Base-by-base conservation (phyloP, 2,797 vertebrate species). In the Gambelia wislizenii region DNA sequence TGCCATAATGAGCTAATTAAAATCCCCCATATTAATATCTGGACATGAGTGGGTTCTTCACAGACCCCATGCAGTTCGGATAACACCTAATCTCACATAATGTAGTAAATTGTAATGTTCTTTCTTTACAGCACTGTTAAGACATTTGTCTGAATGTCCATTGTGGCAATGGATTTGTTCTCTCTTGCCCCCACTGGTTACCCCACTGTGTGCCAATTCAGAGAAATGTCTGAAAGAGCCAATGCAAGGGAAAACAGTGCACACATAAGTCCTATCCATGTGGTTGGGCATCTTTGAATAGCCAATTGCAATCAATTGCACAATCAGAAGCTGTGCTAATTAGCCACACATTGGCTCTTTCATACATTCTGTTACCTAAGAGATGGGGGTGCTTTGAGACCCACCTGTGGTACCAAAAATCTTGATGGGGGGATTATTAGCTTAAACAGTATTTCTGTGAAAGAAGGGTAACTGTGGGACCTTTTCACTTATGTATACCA, bases 81-180 rank as follows among this genome's bases (percentile, higher is more conserved):
- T n/a, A n/a, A n/a, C n/a, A n/a, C n/a, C n/a, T 49, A 49, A 49
- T 8, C 64, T 91, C 83, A 72, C 6, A n/a, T 75, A 10, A 87
- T 56, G 67, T 52, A 25, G 14, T 67, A 49, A 47, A 78, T 20
- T 18, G 6, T 25, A 16, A 22, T 12, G 16, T 33, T 86, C 18
- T 30, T 64, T 36, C 18, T 64, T 47, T 77, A 47, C 44, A 30
- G 25, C 16, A 59, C 39, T 3, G 2, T 42, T 82, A n/a, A 59
- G 79, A 42, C n/a, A 82, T 61, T 25, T 61, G 56, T 82, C 49
- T 49, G 8, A 49, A 49, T 49, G 12, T 49, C 12, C 8, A 49
- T 49, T 10, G 27, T 16, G 16, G 14, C 16, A 64, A 44, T 59
- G n/a, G 20, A 13, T 30, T 64, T 8, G 4, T 0, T 8, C 14